Evolutionary conservation across 2,888 invertebrate genomes (phyloP).

Genomic region (Synergus japonicus): DNA sequence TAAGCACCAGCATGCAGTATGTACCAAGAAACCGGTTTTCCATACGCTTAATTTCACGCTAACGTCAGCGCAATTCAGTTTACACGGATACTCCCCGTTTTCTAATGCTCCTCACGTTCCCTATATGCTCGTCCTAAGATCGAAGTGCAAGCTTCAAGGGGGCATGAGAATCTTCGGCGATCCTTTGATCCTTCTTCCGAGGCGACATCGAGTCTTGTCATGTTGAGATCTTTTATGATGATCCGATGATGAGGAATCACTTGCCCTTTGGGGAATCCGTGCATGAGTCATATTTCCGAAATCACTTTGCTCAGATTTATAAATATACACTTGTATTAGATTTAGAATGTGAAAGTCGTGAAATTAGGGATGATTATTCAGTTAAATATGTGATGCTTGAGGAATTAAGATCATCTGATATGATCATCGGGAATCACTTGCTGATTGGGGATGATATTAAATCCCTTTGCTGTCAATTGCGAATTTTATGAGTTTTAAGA

Average conservation of each 20-base stretch:
- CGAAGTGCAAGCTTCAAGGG: constrained; percentile 34
- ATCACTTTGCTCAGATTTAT: background rate
- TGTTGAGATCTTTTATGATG: constrained; percentile 22
- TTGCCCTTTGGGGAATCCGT: constrained; percentile 10
- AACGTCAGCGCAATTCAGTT: constrained; percentile 75
- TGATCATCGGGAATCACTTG: background rate
- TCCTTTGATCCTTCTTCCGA: constrained; percentile 32
- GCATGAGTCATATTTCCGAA: background rate
- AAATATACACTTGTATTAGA: background rate
- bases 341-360: background rate
- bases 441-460: background rate
- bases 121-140: constrained; percentile 35
- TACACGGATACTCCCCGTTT: constrained; percentile 72
- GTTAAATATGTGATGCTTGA: background rate
- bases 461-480: background rate
- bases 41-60: constrained; percentile 76
- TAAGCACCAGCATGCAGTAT: constrained; percentile 22
- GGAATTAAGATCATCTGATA: background rate
- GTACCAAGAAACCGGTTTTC: constrained; percentile 70
- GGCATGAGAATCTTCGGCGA: constrained; percentile 40
- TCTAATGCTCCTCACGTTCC: constrained; percentile 59
- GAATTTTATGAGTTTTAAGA: background rate
- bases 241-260: constrained; percentile 12
- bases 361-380: background rate
- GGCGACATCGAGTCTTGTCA: constrained; percentile 34